A percentile compares a stretch with the other conserved stretches of the same genome.
These are phyloP conservation scores for Brachyrhaphis roseni DNA, from an alignment of 2,797 vertebrate species.

Conservation along the genomic window DNA sequence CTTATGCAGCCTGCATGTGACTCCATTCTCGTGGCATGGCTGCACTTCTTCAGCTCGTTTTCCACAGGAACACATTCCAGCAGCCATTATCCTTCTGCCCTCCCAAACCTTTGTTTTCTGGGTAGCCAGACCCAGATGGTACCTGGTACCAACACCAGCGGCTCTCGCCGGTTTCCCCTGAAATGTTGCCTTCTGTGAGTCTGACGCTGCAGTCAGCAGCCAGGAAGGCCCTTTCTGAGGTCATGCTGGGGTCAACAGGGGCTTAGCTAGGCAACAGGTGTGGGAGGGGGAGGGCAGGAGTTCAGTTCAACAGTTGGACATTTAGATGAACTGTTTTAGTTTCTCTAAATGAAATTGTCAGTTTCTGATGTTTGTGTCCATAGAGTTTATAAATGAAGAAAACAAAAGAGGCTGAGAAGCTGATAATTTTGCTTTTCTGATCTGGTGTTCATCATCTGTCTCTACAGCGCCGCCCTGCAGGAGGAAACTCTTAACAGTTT, in stretches of 20 bases:
- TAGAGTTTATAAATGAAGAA: conserved; percentile 13
- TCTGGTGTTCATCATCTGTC: too few relatives aligned
- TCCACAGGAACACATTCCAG: conserved; percentile 37
- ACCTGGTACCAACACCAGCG: conserved; percentile 78
- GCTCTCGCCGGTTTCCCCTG: conserved; percentile 63
- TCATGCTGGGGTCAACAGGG: conserved; percentile 47
- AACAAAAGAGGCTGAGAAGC: background rate
- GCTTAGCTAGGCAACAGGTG: conserved; percentile 26
- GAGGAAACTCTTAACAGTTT: too few relatives aligned
- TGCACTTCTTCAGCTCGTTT: conserved; percentile 37
- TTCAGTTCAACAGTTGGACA: conserved; percentile 6
- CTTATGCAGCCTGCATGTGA: background rate
- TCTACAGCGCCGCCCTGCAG: too few relatives aligned
- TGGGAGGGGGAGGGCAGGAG: conserved; percentile 15
- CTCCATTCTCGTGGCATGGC: conserved; percentile 15
- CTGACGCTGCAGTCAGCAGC: conserved; percentile 68
- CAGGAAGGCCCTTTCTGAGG: conserved; percentile 60
- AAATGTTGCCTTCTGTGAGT: conserved; percentile 75
- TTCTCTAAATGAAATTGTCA: background rate
- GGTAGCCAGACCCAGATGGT: conserved; percentile 80
- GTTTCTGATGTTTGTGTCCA: background rate
- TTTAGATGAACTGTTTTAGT: background rate
- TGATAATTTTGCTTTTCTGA: too few relatives aligned
- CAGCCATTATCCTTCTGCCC: conserved; percentile 42
- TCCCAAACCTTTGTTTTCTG: conserved; percentile 46